These are phyloP conservation scores for Alexandromys fortis DNA, from an alignment of 2,113 vertebrate genomes.

Conservation along the genomic window DNA sequence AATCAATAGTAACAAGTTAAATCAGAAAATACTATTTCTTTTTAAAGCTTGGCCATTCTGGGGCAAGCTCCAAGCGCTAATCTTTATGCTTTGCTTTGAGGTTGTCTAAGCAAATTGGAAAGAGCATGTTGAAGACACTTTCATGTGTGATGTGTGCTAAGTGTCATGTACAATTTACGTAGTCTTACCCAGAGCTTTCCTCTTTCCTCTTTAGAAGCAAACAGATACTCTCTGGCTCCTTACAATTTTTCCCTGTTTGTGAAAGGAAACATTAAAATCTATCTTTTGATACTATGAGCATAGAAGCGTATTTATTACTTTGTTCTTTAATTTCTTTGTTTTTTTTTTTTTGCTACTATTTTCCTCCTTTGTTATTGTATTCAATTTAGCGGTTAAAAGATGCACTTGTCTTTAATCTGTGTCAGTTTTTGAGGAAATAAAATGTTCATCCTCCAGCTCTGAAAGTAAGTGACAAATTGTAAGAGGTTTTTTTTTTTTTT, in stretches of 20 bases:
- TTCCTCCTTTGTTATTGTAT: constrained; percentile 23
- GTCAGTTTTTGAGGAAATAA: constrained; percentile 37
- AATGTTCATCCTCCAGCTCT: not conserved
- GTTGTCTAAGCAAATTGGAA: constrained; percentile 77
- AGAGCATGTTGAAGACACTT: constrained; percentile 75
- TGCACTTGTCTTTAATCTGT: constrained; percentile 58
- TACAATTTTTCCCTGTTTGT: not conserved
- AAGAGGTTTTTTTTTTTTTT: not conserved
- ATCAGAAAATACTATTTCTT: constrained; percentile 69
- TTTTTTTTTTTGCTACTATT: constrained; percentile 17
- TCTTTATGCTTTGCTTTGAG: constrained; percentile 72
- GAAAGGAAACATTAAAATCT: constrained; percentile 35
- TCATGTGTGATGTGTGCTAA: constrained; percentile 72
- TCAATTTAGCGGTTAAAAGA: constrained; percentile 28
- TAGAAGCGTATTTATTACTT: constrained; percentile 37
- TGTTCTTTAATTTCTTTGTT: constrained; percentile 8
- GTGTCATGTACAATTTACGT: constrained; percentile 73
- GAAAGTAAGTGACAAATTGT: constrained; percentile 50
- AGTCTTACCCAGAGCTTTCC: constrained; percentile 55
- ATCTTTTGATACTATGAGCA: constrained; percentile 1
- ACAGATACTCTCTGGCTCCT: constrained; percentile 39
- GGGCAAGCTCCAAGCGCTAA: constrained; percentile 63
- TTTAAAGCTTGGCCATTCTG: constrained; percentile 69
- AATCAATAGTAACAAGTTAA: constrained; percentile 79
- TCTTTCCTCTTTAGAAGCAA: constrained; percentile 40